Evolutionary conservation across 2,113 vertebrate species (phyloP).

Genomic region (Dunckerocampus dactyliophorus): DNA sequence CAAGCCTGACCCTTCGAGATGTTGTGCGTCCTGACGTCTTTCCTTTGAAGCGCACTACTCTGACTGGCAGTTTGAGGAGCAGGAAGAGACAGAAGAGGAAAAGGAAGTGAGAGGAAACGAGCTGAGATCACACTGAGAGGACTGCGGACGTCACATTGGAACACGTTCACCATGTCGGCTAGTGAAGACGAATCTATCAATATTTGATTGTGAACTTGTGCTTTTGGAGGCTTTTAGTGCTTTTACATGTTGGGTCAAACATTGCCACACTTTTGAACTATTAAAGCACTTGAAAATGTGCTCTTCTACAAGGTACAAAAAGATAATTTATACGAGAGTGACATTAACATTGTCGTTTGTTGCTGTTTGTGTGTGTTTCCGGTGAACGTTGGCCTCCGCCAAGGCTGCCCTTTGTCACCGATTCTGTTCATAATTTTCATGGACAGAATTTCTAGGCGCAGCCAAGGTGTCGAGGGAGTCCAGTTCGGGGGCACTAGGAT

Average conservation of each 20-base stretch:
- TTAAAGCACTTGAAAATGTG: not conserved
- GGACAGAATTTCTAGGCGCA: too few relatives aligned
- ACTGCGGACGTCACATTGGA: not conserved
- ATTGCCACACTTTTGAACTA: not conserved
- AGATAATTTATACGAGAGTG: not conserved
- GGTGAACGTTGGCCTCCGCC: too few relatives aligned
- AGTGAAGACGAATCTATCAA: not conserved
- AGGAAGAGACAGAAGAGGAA: constrained; percentile 16
- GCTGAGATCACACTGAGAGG: too few relatives aligned
- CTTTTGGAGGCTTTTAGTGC: constrained; percentile 6
- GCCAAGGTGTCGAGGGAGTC: too few relatives aligned
- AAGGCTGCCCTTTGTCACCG: too few relatives aligned
- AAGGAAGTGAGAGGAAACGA: not conserved
- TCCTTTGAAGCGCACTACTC: constrained; percentile 22
- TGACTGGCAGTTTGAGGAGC: constrained; percentile 31
- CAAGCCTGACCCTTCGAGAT: constrained; percentile 10
- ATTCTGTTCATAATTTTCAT: too few relatives aligned
- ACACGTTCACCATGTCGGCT: not conserved
- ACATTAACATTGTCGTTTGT: too few relatives aligned
- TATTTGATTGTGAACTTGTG: constrained; percentile 1
- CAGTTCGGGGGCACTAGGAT: too few relatives aligned
- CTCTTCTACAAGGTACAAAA: not conserved
- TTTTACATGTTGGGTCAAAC: not conserved
- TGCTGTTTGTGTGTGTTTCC: not conserved
- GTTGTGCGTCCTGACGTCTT: constrained; percentile 1